Evolutionary conservation across 2,797 vertebrate species (phyloP).

Genomic region (Pterois miles): DNA sequence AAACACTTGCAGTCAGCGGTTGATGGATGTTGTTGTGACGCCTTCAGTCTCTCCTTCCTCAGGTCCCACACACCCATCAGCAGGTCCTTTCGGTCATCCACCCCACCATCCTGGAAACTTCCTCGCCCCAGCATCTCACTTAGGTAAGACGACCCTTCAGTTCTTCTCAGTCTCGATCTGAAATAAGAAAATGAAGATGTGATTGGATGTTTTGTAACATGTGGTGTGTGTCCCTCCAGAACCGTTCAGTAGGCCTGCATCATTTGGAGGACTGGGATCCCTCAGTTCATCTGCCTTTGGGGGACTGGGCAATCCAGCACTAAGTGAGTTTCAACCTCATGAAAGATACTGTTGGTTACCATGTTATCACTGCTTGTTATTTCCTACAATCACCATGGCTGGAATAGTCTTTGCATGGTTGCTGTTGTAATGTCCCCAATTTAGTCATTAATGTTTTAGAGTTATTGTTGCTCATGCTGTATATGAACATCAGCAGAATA

Average conservation of each 20-base stretch:
- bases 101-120: conserved; percentile 95
- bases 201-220: conserved; percentile 1
- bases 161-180: neutral
- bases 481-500: neutral
- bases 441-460: neutral
- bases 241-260: conserved; percentile 90
- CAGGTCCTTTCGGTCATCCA: conserved; percentile 91
- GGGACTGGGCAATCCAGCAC: conserved; percentile 95
- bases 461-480: neutral
- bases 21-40: neutral
- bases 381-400: neutral
- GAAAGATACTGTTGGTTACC: neutral
- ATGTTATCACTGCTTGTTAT: neutral
- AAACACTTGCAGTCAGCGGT: neutral
- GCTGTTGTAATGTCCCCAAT: neutral
- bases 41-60: conserved; percentile 11
- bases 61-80: conserved; percentile 93
- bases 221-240: conserved; percentile 77
- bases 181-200: neutral
- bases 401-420: neutral
- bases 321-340: conserved; percentile 89
- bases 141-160: conserved; percentile 81
- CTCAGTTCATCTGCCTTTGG: conserved; percentile 97
- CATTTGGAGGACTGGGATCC: conserved; percentile 92
- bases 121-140: conserved; percentile 91